Conservation (phyloP, 2,888 invertebrate species). For the Campaea margaritaria region DNA sequence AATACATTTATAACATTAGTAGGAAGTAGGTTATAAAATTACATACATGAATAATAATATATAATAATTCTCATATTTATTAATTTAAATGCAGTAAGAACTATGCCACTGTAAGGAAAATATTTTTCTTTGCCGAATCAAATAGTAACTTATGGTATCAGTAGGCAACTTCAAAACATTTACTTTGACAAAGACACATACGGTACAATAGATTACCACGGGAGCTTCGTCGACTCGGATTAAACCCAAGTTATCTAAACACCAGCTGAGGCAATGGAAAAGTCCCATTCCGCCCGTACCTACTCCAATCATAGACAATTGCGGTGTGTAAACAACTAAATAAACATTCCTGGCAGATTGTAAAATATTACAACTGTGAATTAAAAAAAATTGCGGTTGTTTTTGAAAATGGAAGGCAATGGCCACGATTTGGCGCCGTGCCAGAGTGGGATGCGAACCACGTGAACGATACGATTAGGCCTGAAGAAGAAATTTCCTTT, state of each 20-base stretch:
- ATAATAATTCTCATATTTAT: no score
- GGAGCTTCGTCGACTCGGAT: constrained; percentile 10
- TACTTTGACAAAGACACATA: constrained; percentile 4
- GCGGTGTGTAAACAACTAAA: constrained; percentile 49
- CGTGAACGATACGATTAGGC: no score
- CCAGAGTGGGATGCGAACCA: no score
- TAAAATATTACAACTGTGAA: constrained; percentile 22
- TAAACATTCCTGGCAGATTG: constrained; percentile 36
- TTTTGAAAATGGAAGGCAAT: constrained; percentile 45
- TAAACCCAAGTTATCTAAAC: constrained; percentile 53
- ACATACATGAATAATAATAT: no score
- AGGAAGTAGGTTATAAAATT: no score
- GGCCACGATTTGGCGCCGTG: constrained; percentile 2
- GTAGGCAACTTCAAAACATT: no score
- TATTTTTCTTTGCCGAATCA: no score
- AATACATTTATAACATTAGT: no score
- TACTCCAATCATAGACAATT: constrained; percentile 49
- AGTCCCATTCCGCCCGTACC: constrained; percentile 40
- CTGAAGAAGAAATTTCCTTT: no score
- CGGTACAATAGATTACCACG: constrained; percentile 8
- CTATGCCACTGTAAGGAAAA: no score
- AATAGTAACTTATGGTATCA: no score
- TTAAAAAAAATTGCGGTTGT: constrained; percentile 38
- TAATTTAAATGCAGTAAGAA: no score
- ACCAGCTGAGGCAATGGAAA: constrained; percentile 41